These are phyloP conservation scores for Gallinago nigripennis DNA, from an alignment of 2,797 vertebrate species.

Conservation along the genomic window DNA sequence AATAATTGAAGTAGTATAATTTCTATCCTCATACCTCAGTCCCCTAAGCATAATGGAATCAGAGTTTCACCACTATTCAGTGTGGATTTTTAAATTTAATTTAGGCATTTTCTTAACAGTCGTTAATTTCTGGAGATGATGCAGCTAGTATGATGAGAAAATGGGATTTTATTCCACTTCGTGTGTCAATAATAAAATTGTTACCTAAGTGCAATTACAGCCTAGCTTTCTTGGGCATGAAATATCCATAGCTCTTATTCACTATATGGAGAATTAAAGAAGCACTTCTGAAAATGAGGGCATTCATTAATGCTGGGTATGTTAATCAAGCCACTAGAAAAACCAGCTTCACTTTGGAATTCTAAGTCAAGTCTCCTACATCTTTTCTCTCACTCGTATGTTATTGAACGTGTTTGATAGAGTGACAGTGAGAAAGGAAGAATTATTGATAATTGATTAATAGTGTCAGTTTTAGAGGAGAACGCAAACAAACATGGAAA, in stretches of 20 bases:
- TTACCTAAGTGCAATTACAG: background rate
- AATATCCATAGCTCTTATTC: background rate
- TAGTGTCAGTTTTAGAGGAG: background rate
- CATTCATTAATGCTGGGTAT: background rate
- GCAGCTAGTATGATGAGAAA: background rate
- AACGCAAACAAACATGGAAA: background rate
- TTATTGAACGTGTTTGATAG: background rate
- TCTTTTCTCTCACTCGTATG: background rate
- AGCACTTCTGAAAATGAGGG: background rate
- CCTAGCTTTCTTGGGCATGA: background rate
- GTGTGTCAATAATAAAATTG: background rate
- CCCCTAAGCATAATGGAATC: background rate
- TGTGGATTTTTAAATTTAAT: background rate
- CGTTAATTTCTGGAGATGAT: background rate
- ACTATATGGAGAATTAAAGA: background rate
- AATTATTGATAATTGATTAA: background rate
- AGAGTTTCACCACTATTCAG: background rate
- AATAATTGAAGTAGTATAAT: background rate
- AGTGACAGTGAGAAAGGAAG: background rate
- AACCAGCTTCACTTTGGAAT: background rate
- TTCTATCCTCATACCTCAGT: background rate
- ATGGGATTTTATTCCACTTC: background rate
- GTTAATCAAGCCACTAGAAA: background rate
- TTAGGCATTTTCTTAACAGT: background rate
- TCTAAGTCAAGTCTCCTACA: background rate